Conservation (phyloP, 2,797 vertebrate species). For the Microchirus variegatus region DNA sequence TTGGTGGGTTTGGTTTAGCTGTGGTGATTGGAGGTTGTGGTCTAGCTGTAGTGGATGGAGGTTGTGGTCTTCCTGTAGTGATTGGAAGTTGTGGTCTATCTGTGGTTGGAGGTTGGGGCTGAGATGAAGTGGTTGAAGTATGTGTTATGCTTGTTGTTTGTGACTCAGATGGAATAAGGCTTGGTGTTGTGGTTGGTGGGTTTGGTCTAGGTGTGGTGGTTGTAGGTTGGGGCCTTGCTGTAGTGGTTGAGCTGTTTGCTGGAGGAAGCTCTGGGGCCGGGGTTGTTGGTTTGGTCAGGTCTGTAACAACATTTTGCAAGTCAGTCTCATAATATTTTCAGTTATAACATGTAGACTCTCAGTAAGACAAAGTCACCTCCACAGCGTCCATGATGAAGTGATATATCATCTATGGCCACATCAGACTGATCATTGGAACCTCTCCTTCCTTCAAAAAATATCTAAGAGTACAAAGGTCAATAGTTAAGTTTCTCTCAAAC, state of each 20-base stretch:
- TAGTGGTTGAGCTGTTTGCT: no score
- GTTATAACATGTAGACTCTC: not conserved
- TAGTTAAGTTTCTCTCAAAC: not conserved
- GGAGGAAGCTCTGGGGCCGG: no score
- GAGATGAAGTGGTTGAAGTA: conserved; percentile 3
- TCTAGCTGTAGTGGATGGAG: not conserved
- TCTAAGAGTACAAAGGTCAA: conserved; percentile 46
- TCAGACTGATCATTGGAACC: conserved; percentile 78
- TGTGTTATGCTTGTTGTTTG: not conserved
- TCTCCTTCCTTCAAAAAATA: conserved; percentile 77
- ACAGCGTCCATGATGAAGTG: conserved; percentile 72
- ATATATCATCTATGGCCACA: conserved; percentile 83
- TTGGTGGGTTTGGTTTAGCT: not conserved
- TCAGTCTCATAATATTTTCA: conserved; percentile 1
- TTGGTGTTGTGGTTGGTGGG: no score
- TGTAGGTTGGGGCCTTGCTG: conserved; percentile 3
- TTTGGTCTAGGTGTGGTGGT: conserved; percentile 5
- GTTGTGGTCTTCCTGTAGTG: not conserved
- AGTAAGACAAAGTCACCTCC: conserved; percentile 59
- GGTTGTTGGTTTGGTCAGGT: conserved; percentile 30
- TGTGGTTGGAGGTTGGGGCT: not conserved
- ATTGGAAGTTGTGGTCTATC: not conserved
- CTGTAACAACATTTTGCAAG: conserved; percentile 34
- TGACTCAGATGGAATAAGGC: not conserved
- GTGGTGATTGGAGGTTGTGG: not conserved